These are phyloP conservation scores for Tenthredo notha DNA, from an alignment of 2,888 invertebrate genomes.

Conservation along the genomic window DNA sequence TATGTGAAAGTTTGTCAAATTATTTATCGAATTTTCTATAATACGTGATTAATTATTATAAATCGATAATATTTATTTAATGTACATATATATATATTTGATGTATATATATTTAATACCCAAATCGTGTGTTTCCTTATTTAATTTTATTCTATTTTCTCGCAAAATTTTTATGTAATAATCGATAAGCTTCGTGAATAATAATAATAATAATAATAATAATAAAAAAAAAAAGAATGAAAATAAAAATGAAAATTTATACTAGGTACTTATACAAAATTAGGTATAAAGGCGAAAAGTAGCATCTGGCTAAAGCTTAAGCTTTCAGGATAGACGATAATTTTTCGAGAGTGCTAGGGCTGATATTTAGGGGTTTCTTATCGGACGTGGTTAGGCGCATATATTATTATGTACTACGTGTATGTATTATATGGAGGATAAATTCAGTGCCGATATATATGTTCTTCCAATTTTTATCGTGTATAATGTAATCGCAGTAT, in stretches of 20 bases:
- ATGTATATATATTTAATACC: no score
- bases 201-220: no score
- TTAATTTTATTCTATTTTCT: background rate
- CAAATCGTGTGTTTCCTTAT: background rate
- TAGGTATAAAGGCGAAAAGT: background rate
- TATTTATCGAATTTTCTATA: background rate
- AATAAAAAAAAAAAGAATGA: no score
- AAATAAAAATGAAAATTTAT: no score
- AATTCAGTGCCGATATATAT: background rate
- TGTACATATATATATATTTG: background rate
- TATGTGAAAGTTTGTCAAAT: background rate
- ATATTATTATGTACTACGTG: background rate
- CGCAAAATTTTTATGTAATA: no score
- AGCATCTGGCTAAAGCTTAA: background rate
- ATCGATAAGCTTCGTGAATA: no score
- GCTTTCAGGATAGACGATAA: constrained; percentile 17
- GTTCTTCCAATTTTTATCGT: no score
- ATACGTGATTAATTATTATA: background rate
- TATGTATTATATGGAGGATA: background rate
- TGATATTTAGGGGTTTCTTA: background rate
- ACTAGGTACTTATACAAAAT: no score
- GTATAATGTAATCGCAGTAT: no score
- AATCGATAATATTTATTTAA: background rate
- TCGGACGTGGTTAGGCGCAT: background rate
- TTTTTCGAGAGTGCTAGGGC: background rate